phyloP scores from a whole-genome alignment of 37 sponge, comb jelly and placozoan species.

The Haliclona indistincta region DNA sequence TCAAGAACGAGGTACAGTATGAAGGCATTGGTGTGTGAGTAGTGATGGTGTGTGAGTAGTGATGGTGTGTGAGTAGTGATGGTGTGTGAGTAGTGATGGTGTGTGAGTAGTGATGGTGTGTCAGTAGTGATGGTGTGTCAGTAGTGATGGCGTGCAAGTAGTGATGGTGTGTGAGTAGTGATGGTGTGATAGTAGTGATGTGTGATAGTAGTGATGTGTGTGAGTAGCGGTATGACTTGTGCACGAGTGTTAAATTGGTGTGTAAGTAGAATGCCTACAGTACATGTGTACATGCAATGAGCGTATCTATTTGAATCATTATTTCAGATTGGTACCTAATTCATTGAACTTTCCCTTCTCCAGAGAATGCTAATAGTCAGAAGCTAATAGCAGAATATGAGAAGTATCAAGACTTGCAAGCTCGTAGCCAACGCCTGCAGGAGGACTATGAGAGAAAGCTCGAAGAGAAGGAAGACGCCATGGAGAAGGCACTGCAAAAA shows the following conservation, averaged over 20 bases:
- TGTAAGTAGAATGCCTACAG: not conserved
- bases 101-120: too few relatives aligned
- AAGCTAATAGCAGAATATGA: constrained; percentile 98
- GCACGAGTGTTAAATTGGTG: not conserved
- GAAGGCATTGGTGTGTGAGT: too few relatives aligned
- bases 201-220: too few relatives aligned
- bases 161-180: too few relatives aligned
- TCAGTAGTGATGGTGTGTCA: too few relatives aligned
- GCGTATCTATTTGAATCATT: too few relatives aligned
- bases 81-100: too few relatives aligned
- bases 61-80: too few relatives aligned
- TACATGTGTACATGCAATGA: not conserved
- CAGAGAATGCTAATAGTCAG: constrained; percentile 85
- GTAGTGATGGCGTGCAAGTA: too few relatives aligned
- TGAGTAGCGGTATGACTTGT: not conserved
- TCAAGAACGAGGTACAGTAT: constrained; percentile 70
- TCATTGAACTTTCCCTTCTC: not conserved
- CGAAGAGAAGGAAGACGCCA: constrained; percentile 68
- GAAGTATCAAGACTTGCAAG: constrained; percentile 98
- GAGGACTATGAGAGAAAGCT: constrained; percentile 93
- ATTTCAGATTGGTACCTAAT: too few relatives aligned
- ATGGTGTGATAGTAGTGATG: too few relatives aligned
- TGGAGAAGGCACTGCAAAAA: constrained; percentile 81
- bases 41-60: too few relatives aligned
- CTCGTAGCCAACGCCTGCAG: constrained; percentile 87